Evolutionary conservation across 2,888 invertebrate genomes (phyloP).

Genomic region (Mythimna ferrago): DNA sequence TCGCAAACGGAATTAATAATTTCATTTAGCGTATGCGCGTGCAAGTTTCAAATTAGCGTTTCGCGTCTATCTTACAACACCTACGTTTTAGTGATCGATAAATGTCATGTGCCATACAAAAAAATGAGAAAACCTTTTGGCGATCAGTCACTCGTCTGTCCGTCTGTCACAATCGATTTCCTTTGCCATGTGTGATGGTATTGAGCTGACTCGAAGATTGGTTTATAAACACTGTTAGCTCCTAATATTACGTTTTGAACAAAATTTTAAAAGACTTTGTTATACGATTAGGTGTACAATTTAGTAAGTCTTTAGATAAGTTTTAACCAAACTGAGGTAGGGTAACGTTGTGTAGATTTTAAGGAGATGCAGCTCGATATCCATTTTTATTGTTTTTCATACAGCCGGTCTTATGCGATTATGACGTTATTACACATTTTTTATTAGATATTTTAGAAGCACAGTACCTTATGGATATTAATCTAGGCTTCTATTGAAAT

Average conservation of each 20-base stretch:
- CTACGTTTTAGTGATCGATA: conserved; percentile 30
- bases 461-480: no score
- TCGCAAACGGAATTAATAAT: conserved; percentile 86
- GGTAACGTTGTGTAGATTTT: no score
- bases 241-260: conserved; percentile 1
- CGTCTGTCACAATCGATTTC: conserved; percentile 48
- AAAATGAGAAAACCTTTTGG: conserved; percentile 13
- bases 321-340: no score
- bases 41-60: conserved; percentile 73
- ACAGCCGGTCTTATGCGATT: no score
- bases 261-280: neutral
- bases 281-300: neutral
- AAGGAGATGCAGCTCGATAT: no score
- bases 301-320: neutral
- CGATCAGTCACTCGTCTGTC: conserved; percentile 50
- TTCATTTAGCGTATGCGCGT: conserved; percentile 79
- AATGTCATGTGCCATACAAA: conserved; percentile 1
- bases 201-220: conserved; percentile 11
- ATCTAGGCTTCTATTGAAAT: no score
- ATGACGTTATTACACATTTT: no score
- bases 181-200: conserved; percentile 27
- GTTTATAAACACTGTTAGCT: conserved; percentile 14
- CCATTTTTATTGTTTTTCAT: no score
- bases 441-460: no score
- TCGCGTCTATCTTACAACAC: conserved; percentile 55